These are phyloP conservation scores for Blera fallax DNA, from an alignment of 2,888 invertebrate genomes.

Conservation along the genomic window DNA sequence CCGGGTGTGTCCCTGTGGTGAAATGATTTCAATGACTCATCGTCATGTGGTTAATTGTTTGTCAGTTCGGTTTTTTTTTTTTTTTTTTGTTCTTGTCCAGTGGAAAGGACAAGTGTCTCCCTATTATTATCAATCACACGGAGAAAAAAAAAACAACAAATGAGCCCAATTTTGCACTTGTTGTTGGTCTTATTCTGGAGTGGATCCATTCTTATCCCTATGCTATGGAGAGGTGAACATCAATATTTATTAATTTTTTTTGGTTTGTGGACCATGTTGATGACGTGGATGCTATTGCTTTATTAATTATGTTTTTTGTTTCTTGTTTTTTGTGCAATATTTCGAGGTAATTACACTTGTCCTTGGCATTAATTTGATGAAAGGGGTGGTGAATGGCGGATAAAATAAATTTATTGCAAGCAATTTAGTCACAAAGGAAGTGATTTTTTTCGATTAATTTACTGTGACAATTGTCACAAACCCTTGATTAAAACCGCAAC, in stretches of 20 bases:
- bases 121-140: neutral
- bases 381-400: no score
- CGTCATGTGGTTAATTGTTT: slow-evolving; percentile 2
- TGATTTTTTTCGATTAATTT: no score
- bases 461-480: neutral
- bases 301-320: neutral
- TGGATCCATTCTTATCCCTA: neutral
- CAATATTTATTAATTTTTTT: neutral
- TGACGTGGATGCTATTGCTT: neutral
- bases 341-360: neutral
- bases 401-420: no score
- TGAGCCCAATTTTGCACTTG: no score
- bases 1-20: slow-evolving; percentile 30
- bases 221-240: neutral
- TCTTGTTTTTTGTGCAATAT: neutral
- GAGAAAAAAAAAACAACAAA: no score
- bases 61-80: neutral
- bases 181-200: neutral
- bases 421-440: no score
- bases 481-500: neutral
- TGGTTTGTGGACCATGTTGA: neutral
- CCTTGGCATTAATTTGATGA: neutral
- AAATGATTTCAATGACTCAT: slow-evolving; percentile 36
- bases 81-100: neutral
- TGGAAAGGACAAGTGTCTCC: neutral